Conservation (phyloP, 92 coral and sea anemone genomes). For the Pocillopora meandrina region DNA sequence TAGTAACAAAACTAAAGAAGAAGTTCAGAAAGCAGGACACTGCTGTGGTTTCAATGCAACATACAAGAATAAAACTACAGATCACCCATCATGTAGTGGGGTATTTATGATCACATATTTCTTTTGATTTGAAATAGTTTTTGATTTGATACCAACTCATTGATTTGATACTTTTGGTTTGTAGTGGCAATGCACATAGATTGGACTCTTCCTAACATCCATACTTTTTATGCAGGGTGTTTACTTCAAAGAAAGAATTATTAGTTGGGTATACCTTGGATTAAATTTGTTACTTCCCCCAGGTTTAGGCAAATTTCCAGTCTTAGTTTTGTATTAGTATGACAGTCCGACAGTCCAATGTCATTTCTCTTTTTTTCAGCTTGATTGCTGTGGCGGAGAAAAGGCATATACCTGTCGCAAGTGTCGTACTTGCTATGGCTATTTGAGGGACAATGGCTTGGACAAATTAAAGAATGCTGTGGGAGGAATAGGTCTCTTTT, state of each 20-base stretch:
- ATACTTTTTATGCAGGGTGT: no score
- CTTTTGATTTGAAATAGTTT: no score
- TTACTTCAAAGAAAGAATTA: no score
- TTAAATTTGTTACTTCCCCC: no score
- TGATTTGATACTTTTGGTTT: no score
- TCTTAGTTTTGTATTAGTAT: background rate
- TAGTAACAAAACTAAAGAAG: slow-evolving; percentile 57
- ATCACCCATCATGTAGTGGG: slow-evolving; percentile 53
- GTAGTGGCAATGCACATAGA: no score
- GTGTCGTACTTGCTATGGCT: slow-evolving; percentile 65
- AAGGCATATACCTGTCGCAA: background rate
- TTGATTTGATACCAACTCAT: no score
- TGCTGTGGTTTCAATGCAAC: slow-evolving; percentile 83
- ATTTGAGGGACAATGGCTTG: slow-evolving; percentile 55
- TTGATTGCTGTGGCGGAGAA: background rate
- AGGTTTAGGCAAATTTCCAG: background rate
- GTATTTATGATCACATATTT: background rate
- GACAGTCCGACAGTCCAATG: background rate
- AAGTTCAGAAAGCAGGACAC: slow-evolving; percentile 63
- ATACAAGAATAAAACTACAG: slow-evolving; percentile 24
- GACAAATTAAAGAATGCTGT: slow-evolving; percentile 75
- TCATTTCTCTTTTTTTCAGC: background rate
- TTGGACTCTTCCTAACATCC: no score
- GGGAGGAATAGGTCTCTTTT: slow-evolving; percentile 95
- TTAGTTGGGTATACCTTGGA: no score